A percentile compares a stretch with the other conserved stretches of the same genome.
phyloP scores from a whole-genome alignment of 92 coral and sea anemone species.

The Zoanthus solanderi region DNA sequence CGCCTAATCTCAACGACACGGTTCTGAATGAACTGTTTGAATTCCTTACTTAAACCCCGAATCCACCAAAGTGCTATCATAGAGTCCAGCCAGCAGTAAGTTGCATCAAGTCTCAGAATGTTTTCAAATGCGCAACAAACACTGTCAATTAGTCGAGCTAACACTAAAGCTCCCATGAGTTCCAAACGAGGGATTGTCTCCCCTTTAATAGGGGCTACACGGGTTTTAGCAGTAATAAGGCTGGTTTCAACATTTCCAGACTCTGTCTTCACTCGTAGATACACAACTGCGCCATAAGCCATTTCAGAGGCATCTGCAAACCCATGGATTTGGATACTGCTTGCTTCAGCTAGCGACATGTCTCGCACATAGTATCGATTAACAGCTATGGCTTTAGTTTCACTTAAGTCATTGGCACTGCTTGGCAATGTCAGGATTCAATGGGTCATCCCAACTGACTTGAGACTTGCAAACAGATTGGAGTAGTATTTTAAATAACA shows the following conservation, averaged over 20 bases:
- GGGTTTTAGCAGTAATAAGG: constrained; percentile 16
- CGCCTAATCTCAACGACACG: not conserved
- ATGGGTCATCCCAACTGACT: constrained; percentile 44
- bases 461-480: constrained; percentile 55
- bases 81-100: constrained; percentile 26
- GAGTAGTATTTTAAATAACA: constrained; percentile 57
- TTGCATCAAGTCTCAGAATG: not conserved
- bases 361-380: constrained; percentile 47
- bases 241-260: constrained; percentile 20
- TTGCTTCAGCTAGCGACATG: constrained; percentile 19
- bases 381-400: constrained; percentile 22
- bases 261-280: not conserved
- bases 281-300: constrained; percentile 66
- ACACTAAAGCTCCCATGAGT: constrained; percentile 12
- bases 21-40: not conserved
- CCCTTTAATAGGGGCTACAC: constrained; percentile 13
- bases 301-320: constrained; percentile 67
- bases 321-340: constrained; percentile 60
- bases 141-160: too few relatives aligned
- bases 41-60: too few relatives aligned
- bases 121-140: not conserved
- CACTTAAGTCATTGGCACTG: constrained; percentile 35
- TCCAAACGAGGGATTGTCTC: constrained; percentile 22
- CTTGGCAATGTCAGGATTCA: not conserved
- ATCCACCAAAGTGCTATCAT: not conserved